Percentiles rank a stretch among this genome's conserved stretches.
Conservation (phyloP, 2,797 vertebrate species). For the Falco berigora region DNA sequence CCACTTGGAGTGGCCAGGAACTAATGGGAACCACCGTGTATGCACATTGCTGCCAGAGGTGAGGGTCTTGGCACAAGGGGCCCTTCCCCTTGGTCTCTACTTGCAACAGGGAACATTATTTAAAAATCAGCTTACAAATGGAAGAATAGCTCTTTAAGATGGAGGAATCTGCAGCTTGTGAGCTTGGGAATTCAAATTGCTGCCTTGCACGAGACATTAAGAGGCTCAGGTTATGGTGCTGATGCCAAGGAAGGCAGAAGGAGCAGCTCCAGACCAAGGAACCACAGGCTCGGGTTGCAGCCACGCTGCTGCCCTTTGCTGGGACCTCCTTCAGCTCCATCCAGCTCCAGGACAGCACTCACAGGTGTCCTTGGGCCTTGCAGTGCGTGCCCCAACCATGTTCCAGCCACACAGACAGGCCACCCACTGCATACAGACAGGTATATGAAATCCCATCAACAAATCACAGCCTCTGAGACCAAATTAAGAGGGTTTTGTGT, state of each 20-base stretch:
- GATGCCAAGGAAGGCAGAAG: background rate
- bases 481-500: background rate
- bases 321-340: background rate
- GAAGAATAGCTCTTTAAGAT: background rate
- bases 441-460: background rate
- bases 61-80: background rate
- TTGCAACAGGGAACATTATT: background rate
- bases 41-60: background rate
- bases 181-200: background rate
- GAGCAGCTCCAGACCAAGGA: background rate
- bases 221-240: background rate
- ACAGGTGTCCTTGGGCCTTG: rapidly evolving
- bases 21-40: background rate
- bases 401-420: rapidly evolving
- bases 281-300: background rate
- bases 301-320: background rate
- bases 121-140: background rate
- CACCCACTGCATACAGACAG: rapidly evolving
- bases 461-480: background rate
- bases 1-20: background rate
- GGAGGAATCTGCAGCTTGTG: background rate
- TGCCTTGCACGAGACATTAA: rapidly evolving
- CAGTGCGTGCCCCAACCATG: rapidly evolving
- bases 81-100: background rate
- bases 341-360: background rate